These are phyloP conservation scores for Lasioglossum leucozonium DNA, from an alignment of 2,888 invertebrate genomes.

Conservation along the genomic window DNA sequence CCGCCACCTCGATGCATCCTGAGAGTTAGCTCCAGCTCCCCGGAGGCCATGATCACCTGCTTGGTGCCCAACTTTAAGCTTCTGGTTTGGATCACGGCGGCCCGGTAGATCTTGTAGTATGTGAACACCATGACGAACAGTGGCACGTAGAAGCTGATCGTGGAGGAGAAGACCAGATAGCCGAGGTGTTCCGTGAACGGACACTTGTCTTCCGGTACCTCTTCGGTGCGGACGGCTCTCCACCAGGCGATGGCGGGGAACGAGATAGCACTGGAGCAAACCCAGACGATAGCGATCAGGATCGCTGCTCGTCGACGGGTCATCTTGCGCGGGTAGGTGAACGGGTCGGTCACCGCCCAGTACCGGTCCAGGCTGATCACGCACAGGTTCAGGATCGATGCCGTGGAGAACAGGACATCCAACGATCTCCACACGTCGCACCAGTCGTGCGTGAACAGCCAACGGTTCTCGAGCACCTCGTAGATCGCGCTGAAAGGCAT, in stretches of 20 bases:
- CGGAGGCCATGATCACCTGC: conserved; percentile 93
- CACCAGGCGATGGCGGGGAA: conserved; percentile 99
- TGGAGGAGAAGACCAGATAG: conserved; percentile 98
- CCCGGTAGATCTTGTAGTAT: conserved; percentile 97
- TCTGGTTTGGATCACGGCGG: conserved; percentile 96
- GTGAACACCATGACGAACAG: conserved; percentile 99
- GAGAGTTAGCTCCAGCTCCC: conserved; percentile 94
- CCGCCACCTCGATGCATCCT: conserved; percentile 98
- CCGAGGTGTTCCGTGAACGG: conserved; percentile 98
- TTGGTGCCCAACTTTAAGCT: conserved; percentile 96
- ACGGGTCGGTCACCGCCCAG: conserved; percentile 99
- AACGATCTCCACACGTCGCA: conserved; percentile 99
- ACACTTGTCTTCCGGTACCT: conserved; percentile 94
- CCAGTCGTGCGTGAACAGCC: conserved; percentile 98
- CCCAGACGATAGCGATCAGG: conserved; percentile 97
- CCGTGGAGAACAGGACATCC: conserved; percentile 98
- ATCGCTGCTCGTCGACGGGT: conserved; percentile 93
- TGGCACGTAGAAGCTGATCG: conserved; percentile 98
- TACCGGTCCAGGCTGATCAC: conserved; percentile 98
- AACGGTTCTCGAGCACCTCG: conserved; percentile 94
- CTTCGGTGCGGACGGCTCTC: conserved; percentile 93
- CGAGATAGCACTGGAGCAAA: conserved; percentile 97
- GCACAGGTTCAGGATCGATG: conserved; percentile 98
- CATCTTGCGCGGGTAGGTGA: conserved; percentile 98
- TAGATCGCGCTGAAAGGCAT: conserved; percentile 98